Conservation (phyloP, 2,797 vertebrate genomes). For the Tragelaphus oryx region DNA sequence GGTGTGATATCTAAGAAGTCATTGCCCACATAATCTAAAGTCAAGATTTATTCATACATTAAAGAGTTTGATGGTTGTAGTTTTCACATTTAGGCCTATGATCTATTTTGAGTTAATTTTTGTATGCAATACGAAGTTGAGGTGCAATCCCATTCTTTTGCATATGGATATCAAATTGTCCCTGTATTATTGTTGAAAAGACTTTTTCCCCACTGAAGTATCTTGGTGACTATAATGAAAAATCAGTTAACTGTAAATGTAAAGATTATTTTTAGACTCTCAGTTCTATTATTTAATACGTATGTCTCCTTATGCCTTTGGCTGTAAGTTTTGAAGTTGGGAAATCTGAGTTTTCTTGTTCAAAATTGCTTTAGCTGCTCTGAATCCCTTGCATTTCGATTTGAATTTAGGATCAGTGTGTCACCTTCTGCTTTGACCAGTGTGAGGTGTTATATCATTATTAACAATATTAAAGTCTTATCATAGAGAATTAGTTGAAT, state of each 20-base stretch:
- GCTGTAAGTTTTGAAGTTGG: background rate
- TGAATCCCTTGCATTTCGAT: background rate
- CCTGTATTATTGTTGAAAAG: background rate
- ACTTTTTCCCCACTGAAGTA: background rate
- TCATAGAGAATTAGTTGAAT: background rate
- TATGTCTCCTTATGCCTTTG: background rate
- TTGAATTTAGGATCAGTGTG: background rate
- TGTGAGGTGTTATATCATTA: background rate
- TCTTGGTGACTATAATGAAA: background rate
- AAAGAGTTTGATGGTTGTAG: background rate
- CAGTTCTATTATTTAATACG: background rate
- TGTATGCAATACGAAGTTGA: background rate
- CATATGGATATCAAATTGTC: background rate
- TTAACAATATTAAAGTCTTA: background rate
- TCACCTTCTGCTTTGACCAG: background rate
- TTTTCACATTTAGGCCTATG: background rate
- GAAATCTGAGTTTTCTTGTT: background rate
- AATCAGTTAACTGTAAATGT: background rate
- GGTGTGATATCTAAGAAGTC: background rate
- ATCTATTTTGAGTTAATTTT: constrained; percentile 20
- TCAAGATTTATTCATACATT: background rate
- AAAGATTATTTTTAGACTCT: background rate
- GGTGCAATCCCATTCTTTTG: background rate
- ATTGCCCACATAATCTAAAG: background rate
- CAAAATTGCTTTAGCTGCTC: background rate